Evolutionary conservation across 2,888 invertebrate genomes (phyloP), one percentile per base, ranked within the genome.

Genomic region (Hirtodrosophila confusa): DNA sequence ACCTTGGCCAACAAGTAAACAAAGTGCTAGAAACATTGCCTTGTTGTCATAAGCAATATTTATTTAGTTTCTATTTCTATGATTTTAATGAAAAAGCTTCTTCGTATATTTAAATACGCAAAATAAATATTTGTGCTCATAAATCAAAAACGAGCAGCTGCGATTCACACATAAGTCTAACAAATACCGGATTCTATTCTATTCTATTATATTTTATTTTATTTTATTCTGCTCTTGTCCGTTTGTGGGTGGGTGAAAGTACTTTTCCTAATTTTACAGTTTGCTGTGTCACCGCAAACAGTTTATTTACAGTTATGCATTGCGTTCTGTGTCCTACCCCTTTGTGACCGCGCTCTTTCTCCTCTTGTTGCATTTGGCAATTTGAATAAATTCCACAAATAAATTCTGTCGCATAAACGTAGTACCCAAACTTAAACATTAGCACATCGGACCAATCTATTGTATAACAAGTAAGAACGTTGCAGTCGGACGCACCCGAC

Each of bases 41-140:
- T 53, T 64, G 63, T 74, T 75, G 75, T 64, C 68, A 71, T 60
- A 68, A 58, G 68, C 63, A 61, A 75, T 75, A 75, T 75, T 75
- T 75, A 75, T 75, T 75, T 75, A 75, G 75, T 75, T 75, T 75
- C 74, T 58, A 72, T 67, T 75, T 75, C 75, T 75, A 75, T 72
- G 63, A 75, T 68, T 75, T 75, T 68, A 75, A 75, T 75, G 75
- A 75, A 75, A 75, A 75, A 68, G 57, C 68, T 71, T 75, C 61
- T 57, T 70, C 55, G 55, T 48, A 55, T 63, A 75, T 75, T 75
- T 64, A 71, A 75, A 75, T 75, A 75, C 50, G 60, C 54, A 68
- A 49, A 58, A 63, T 61, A 56, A 75, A 75, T 75, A 75, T 75
- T 75, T 75, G 71, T 43, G 62, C 24, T 24, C 72, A 75, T 75